A percentile compares a stretch with the other conserved stretches of the same genome.
phyloP scores from a whole-genome alignment of 1,140 invertebrate species.

The Solenopsis fugax region DNA sequence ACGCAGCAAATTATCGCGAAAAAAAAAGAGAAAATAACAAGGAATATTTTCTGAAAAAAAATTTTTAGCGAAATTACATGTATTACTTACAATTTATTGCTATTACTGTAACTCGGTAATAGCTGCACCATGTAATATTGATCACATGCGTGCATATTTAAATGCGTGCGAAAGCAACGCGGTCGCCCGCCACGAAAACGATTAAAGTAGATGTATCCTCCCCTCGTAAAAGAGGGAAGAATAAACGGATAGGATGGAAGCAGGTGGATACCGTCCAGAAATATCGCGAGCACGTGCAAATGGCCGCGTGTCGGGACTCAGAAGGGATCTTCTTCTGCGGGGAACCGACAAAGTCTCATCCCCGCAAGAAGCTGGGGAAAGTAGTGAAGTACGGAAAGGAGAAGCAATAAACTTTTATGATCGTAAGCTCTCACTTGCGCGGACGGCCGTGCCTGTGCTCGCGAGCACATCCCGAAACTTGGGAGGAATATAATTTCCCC shows the following conservation, averaged over 20 bases:
- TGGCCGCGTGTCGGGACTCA: slow-evolving; percentile 67
- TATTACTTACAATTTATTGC: background rate
- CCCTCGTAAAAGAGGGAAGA: background rate
- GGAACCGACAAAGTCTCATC: slow-evolving; percentile 50
- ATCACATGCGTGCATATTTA: slow-evolving; percentile 27
- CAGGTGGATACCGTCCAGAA: slow-evolving; percentile 65
- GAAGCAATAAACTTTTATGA: slow-evolving; percentile 77
- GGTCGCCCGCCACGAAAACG: slow-evolving; percentile 6
- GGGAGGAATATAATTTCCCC: slow-evolving; percentile 13
- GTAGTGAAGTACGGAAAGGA: slow-evolving; percentile 57
- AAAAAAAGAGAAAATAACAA: background rate
- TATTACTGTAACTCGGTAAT: background rate
- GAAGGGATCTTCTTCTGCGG: slow-evolving; percentile 57
- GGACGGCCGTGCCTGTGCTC: background rate
- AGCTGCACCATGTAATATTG: background rate
- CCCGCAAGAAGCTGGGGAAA: slow-evolving; percentile 26
- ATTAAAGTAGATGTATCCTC: slow-evolving; percentile 64
- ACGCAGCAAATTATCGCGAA: background rate
- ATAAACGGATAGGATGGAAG: slow-evolving; percentile 44
- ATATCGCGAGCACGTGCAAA: slow-evolving; percentile 73
- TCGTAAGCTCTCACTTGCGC: slow-evolving; percentile 46
- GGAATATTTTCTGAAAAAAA: background rate
- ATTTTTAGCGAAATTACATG: background rate
- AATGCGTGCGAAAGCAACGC: slow-evolving; percentile 24
- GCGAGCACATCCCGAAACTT: slow-evolving; percentile 23